A percentile compares a stretch with the other conserved stretches of the same genome.
Evolutionary conservation across 1,140 invertebrate species (phyloP).

Genomic region (Nebria ingens): DNA sequence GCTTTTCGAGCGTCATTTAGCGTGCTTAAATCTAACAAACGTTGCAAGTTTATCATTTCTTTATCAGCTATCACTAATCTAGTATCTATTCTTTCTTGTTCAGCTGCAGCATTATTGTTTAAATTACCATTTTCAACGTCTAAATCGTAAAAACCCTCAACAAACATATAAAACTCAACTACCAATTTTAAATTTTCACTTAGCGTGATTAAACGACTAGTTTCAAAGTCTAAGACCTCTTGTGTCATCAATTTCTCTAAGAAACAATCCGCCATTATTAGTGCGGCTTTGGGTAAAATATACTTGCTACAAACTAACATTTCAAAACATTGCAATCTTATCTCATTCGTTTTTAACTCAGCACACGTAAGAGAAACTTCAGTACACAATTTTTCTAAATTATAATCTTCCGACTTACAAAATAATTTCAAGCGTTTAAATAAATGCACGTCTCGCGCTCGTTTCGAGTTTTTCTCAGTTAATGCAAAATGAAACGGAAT

Average conservation of each 20-base stretch:
- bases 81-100: slow-evolving; percentile 17
- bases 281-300: slow-evolving; percentile 42
- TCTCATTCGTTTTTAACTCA: slow-evolving; percentile 64
- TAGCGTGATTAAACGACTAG: slow-evolving; percentile 21
- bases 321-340: slow-evolving; percentile 60
- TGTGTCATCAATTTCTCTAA: slow-evolving; percentile 25
- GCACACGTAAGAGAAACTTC: slow-evolving; percentile 42
- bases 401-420: slow-evolving; percentile 46
- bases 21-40: slow-evolving; percentile 31
- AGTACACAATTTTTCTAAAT: slow-evolving; percentile 38
- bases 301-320: slow-evolving; percentile 54
- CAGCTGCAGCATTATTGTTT: slow-evolving; percentile 15
- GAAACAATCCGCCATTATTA: slow-evolving; percentile 41
- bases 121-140: slow-evolving; percentile 18
- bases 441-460: slow-evolving; percentile 77
- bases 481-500: slow-evolving; percentile 85
- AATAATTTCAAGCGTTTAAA: slow-evolving; percentile 65
- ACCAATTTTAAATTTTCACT: slow-evolving; percentile 26
- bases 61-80: slow-evolving; percentile 21
- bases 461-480: slow-evolving; percentile 76
- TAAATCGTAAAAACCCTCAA: slow-evolving; percentile 16
- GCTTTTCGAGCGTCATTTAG: slow-evolving; percentile 21
- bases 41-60: slow-evolving; percentile 32
- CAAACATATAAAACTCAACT: slow-evolving; percentile 28
- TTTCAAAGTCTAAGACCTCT: slow-evolving; percentile 16